These are phyloP conservation scores for Calephelis perditalis DNA, from an alignment of 2,888 invertebrate species.

Conservation along the genomic window DNA sequence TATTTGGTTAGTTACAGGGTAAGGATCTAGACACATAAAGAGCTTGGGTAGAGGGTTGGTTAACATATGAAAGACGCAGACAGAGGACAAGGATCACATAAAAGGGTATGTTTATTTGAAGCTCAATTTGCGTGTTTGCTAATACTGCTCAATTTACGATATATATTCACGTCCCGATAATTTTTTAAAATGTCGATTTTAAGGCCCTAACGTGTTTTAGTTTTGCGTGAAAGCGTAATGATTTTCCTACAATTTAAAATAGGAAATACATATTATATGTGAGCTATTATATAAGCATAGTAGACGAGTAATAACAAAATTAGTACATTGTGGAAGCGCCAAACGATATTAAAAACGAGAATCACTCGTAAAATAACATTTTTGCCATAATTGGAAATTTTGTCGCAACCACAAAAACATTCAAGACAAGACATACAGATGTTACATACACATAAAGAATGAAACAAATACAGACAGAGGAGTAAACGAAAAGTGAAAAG, in stretches of 20 bases:
- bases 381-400: conserved; percentile 29
- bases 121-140: conserved; percentile 76
- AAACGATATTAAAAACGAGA: conserved; percentile 37
- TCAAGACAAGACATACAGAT: conserved; percentile 77
- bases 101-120: conserved; percentile 79
- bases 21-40: conserved; percentile 78
- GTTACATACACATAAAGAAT: conserved; percentile 80
- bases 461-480: conserved; percentile 78
- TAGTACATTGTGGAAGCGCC: conserved; percentile 67
- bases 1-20: conserved; percentile 73
- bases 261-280: conserved; percentile 69
- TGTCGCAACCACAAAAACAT: conserved; percentile 73
- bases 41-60: conserved; percentile 75
- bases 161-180: conserved; percentile 63
- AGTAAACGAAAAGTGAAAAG: conserved; percentile 74
- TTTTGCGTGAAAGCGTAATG: conserved; percentile 79
- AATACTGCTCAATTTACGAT: conserved; percentile 69
- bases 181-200: conserved; percentile 14
- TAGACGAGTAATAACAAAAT: conserved; percentile 75
- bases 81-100: conserved; percentile 84
- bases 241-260: conserved; percentile 75
- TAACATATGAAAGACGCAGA: conserved; percentile 90
- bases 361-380: not conserved
- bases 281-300: conserved; percentile 74
- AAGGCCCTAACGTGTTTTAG: conserved; percentile 62